Evolutionary conservation across 1,140 invertebrate species (phyloP), one percentile per base, ranked within the genome.

Genomic region (Euura saliciscinereae): DNA sequence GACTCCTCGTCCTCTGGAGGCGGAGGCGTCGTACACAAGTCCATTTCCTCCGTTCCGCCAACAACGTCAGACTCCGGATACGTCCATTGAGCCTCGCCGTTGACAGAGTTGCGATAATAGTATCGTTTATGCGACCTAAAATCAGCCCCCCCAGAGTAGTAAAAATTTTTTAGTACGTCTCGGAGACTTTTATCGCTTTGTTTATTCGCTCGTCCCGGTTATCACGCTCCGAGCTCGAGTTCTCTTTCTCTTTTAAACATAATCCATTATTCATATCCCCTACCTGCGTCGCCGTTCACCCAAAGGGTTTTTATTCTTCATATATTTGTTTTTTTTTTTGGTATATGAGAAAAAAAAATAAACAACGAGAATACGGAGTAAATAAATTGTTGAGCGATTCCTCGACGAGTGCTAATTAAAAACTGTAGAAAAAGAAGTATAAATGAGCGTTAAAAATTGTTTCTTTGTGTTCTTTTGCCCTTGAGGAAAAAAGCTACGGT

Each of bases 101-200:
- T 91, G 51, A 77, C 78, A 71, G 87, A 80, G 82, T 93, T 91
- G 78, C 88, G 89, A 86, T 93, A 94, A 86, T 88, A 92, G 85
- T 94, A 94, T 73, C 91, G 88, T 83, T 91, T 93, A 89, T 91
- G 90, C 75, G 86, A 87, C 83, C 92, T 93, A 90, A 81, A 90
- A 88, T 78, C 83, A 84, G 78, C 83, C 87, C 82, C 85, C 81
- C 80, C 28, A 28, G 79, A 82, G 83, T 80, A 84, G 5, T 84
- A 80, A 28, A 81, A 80, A 81, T 51, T 66, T 74, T 66, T 74
- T 85, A 79, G 80, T 78, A 81, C 69, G 65, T 77, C 42, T 73
- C 43, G 66, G 71, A 76, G 77, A 65, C 73, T 72, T 64, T 72
- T 45, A 72, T 59, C n/a, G 28, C 28, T 28, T 28, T 28, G 28